Evolutionary conservation across 2,888 invertebrate genomes (phyloP), one percentile per base, ranked within the genome.

Genomic region (Pteria penguin): DNA sequence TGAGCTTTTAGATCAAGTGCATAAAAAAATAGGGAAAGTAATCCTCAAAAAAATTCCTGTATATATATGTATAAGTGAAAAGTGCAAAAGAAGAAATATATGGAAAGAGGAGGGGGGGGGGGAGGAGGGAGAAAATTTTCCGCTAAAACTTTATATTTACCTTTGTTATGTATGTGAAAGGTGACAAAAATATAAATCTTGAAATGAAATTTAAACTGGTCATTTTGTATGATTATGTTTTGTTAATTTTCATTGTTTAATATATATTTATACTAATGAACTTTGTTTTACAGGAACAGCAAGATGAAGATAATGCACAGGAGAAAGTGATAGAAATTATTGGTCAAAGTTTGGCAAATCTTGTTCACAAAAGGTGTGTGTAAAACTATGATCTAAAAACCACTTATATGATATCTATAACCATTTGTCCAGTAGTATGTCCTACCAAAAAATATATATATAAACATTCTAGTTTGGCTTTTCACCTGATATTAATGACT

Each of bases 301-400:
- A 73, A 65, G 67, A 73, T 27, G 32, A 73, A 31, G 73, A 73
- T 26, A 45, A 54, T 26, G 29, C 67, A 31, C 73, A 73, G 11
- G 52, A 52, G 52, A 33, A 67, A 33, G 61, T 66, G 4, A 24
- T 62, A 27, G 45, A 57, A n/a, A 32, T 61, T 14, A 26, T 73
- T 11, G 60, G 36, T 14, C 26, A 57, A 52, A 61, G 45, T 26
- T 33, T 73, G 0, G 11, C 8, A 27, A 29, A 67, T 32, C 65
- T 58, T 57, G 55, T 73, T n/a, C 33, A 31, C n/a, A 72, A 72
- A 66, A 65, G 45, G 72, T 72, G 31, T 31, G 71, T 36, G 18
- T 18, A 60, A n/a, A n/a, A n/a, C n/a, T n/a, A n/a, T n/a, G n/a
- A n/a, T n/a, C n/a, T n/a, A n/a, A n/a, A n/a, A n/a, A 14, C 18